phyloP scores from a whole-genome alignment of 1,140 invertebrate species.

The Macrobrachium nipponense region DNA sequence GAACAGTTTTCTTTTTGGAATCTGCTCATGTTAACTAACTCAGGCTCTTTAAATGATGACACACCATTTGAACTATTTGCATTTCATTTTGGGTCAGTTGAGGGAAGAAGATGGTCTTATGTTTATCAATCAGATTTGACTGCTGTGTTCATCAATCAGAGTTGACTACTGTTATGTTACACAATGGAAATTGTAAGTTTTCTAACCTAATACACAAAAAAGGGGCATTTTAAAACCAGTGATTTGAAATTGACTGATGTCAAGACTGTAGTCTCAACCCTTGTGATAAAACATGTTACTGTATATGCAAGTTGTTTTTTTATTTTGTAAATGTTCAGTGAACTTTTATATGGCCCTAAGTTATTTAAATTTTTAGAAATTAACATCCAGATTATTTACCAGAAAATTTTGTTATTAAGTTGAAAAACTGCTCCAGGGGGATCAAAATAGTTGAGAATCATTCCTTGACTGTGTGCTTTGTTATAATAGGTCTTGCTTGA shows the following conservation, averaged over 20 bases:
- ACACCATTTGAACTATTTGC: neutral
- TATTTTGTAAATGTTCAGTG: too few species aligned
- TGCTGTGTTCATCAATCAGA: neutral
- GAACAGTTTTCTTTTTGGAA: too few species aligned
- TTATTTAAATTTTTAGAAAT: neutral
- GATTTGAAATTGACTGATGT: too few species aligned
- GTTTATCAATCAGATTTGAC: neutral
- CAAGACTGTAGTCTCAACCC: too few species aligned
- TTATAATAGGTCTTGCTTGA: constrained; percentile 41
- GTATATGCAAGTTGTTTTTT: too few species aligned
- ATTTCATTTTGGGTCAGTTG: neutral
- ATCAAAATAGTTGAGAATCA: constrained; percentile 47
- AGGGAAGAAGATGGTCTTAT: neutral
- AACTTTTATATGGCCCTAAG: too few species aligned
- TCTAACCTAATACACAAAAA: too few species aligned
- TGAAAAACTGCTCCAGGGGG: constrained; percentile 51
- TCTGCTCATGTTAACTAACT: neutral
- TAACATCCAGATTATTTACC: neutral
- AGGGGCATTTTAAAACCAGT: neutral
- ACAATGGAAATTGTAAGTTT: neutral
- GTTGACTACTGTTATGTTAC: neutral
- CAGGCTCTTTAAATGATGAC: constrained; percentile 12
- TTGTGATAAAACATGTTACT: constrained; percentile 4
- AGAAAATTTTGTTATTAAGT: neutral
- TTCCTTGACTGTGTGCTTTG: constrained; percentile 58